Conservation (phyloP, 1,140 invertebrate species). For the Eubasilissa regina region DNA sequence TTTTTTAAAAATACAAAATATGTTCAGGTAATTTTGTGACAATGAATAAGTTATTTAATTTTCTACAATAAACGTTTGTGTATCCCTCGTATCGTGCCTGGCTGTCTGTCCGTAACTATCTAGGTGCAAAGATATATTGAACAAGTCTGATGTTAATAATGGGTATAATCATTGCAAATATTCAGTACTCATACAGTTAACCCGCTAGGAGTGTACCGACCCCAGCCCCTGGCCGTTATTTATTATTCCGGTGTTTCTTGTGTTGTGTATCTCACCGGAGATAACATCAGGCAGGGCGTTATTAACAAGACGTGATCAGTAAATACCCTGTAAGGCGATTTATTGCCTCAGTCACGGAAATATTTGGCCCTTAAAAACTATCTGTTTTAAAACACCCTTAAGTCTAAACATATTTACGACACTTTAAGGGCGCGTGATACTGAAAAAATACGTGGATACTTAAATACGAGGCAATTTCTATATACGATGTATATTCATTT, state of each 20-base stretch:
- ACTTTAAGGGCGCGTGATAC: too few relatives aligned
- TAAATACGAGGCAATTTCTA: too few relatives aligned
- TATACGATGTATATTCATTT: too few relatives aligned
- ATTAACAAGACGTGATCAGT: constrained; percentile 41
- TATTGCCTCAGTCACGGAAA: constrained; percentile 1
- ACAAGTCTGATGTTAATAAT: constrained; percentile 59
- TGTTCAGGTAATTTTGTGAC: too few relatives aligned
- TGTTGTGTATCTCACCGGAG: constrained; percentile 35
- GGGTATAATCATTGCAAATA: constrained; percentile 57
- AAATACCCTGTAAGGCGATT: constrained; percentile 19
- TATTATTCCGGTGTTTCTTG: constrained; percentile 48
- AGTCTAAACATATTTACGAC: too few relatives aligned
- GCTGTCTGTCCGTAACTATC: constrained; percentile 42
- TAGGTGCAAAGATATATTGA: constrained; percentile 59
- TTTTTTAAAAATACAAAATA: too few relatives aligned
- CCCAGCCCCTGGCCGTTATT: constrained; percentile 53
- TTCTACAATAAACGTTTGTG: neutral
- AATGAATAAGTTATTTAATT: too few relatives aligned
- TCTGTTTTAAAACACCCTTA: neutral
- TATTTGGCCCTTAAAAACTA: neutral
- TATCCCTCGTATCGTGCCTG: constrained; percentile 6
- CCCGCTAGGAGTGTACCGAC: neutral
- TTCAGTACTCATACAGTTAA: constrained; percentile 21
- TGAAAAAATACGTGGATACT: too few relatives aligned
- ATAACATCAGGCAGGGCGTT: constrained; percentile 16